Base-by-base conservation (phyloP, 2,113 vertebrate genomes). In the Anoura caudifer region DNA sequence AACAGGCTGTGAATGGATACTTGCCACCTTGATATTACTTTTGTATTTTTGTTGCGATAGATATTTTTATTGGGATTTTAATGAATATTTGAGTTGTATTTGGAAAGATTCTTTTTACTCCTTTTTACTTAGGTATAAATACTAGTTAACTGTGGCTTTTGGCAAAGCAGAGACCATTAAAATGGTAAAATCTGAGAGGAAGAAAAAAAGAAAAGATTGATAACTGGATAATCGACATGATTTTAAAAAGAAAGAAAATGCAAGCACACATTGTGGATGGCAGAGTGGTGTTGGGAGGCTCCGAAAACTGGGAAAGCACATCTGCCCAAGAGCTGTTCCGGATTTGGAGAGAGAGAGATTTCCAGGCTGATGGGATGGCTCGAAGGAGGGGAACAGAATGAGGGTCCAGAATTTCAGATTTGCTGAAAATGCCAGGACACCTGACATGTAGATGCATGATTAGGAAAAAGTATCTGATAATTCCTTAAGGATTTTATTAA, bases 61-160 rank as follows among this genome's bases (percentile, higher is more conserved):
- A 47, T 38, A 69, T 61, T 92, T 89, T 90, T 24, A 15, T 31
- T 31, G 67, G 36, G 15, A 72, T 84, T 93, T 75, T 80, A 43
- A 63, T 87, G 84, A 87, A 72, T 56, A 47, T 36, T 80, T 80
- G 41, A 67, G 1, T 54, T 87, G 4, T 83, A 59, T 63, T 87
- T 87, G 47, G 69, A 84, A 80, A 87, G 83, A n/a, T 31, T 1
- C 0, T 65, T 61, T 87, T 63, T 50, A 36, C 20, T 50, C 12
- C 17, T 24, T 70, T 83, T 92, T 73, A 52, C 54, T 47, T 84
- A 75, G 47, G 41, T 87, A 28, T 56, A 94, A 56, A 61, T 65
- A 31, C 17, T 12, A 13, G 63, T 31, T 41, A 67, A 63, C 19
- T 31, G 61, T 45, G 20, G 6, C 47, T 90, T 84, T 73, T 1